Base-by-base conservation (phyloP, 2,888 invertebrate species). In the Microdon myrmicae region DNA sequence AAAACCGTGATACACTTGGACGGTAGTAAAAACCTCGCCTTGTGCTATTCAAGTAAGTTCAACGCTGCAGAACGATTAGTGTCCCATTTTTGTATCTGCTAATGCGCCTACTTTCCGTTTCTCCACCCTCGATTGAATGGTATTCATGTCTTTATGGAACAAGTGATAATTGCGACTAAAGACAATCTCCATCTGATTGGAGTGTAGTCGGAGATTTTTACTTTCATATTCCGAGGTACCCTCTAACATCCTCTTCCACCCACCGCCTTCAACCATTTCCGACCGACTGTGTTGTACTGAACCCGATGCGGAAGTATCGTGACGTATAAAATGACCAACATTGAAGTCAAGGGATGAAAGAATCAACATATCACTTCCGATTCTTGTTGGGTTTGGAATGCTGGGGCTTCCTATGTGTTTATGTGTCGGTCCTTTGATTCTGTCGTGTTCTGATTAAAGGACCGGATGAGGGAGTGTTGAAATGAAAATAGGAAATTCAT, bases 351-450 rank as follows among this genome's bases (percentile, higher is more conserved):
- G 31, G 28, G 32, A 14, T 3, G 26, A 26, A 20, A 20, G 34
- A 39, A 51, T 59, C 59, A 54, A 37, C 43, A 54, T 54, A 43
- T 34, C 31, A 58, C 64, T 64, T 64, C 64, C 64, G 64, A 64
- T 64, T 64, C 58, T 53, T 58, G 64, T 64, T 64, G 51, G 56
- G 58, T 37, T 34, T 16, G 34, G 26, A 48, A 22, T 60, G 31
- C 37, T 43, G 12, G 44, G n/a, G 35, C 41, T 51, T 56, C 39
- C 35, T 31, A 23, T 39, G 26, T 37, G 31, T 32, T n/a, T n/a
- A n/a, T n/a, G 22, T 28, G 43, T 37, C 43, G 12, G 45, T 56
- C 58, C 64, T 64, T 51, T 64, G 51, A 51, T 43, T 58, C 34
- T 29, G 51, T 37, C 32, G 32, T 16, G 32, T 47, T 53, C 25